A percentile compares a stretch with the other conserved stretches of the same genome.
Evolutionary conservation across 2,888 invertebrate genomes (phyloP).

Genomic region (Torymus aiolomorphi): DNA sequence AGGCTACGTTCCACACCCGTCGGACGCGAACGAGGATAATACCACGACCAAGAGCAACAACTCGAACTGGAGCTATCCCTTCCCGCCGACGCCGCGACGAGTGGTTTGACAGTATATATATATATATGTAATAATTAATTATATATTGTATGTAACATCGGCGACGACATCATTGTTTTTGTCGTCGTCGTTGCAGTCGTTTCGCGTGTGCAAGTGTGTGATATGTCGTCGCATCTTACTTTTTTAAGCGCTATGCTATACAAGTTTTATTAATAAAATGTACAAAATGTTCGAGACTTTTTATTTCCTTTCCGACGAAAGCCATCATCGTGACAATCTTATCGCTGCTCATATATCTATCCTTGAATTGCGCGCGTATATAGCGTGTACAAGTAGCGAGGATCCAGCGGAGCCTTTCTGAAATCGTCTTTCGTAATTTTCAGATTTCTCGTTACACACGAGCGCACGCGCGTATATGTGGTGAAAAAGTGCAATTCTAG

Average conservation of each 20-base stretch:
- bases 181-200: background rate
- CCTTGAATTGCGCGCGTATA: no score
- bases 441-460: no score
- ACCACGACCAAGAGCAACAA: conserved; percentile 63
- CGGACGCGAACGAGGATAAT: conserved; percentile 66
- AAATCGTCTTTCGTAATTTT: no score
- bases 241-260: conserved; percentile 21
- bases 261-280: conserved; percentile 46
- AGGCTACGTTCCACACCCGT: conserved; percentile 67
- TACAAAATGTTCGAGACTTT: conserved; percentile 1
- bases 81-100: conserved; percentile 69
- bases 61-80: conserved; percentile 71
- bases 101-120: conserved; percentile 55
- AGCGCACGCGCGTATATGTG: no score
- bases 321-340: no score
- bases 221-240: background rate
- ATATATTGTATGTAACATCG: no score
- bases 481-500: no score
- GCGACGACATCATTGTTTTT: background rate
- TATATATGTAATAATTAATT: no score
- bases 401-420: no score
- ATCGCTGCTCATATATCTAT: no score
- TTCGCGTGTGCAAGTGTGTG: background rate
- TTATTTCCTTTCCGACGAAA: no score
- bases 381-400: no score